Evolutionary conservation across 1,140 invertebrate genomes (phyloP).

Genomic region (Scaptodrosophila lebanonensis): DNA sequence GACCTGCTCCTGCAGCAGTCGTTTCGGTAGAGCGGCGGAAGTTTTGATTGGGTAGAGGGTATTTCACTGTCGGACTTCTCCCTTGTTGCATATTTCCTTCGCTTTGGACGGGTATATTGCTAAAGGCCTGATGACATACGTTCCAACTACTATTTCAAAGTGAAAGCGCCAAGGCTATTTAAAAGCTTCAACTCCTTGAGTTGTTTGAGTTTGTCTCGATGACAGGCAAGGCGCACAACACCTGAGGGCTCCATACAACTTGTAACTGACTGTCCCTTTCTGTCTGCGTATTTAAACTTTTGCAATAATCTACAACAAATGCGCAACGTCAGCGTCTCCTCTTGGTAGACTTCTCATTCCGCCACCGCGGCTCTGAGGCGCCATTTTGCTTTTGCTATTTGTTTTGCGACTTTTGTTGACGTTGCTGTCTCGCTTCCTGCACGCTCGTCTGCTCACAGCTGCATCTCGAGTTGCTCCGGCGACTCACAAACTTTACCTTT

Average conservation of each 20-base stretch:
- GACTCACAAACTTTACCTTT: slow-evolving; percentile 64
- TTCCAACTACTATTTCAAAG: slow-evolving; percentile 11
- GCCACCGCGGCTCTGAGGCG: slow-evolving; percentile 50
- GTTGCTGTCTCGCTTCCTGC: slow-evolving; percentile 6
- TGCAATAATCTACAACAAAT: slow-evolving; percentile 70
- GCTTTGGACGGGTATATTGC: slow-evolving; percentile 29
- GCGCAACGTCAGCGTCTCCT: slow-evolving; percentile 59
- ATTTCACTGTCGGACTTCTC: too few relatives aligned
- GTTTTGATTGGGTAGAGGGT: too few relatives aligned
- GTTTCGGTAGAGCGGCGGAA: too few relatives aligned
- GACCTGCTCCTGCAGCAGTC: too few relatives aligned
- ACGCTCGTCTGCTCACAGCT: background rate
- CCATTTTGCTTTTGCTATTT: slow-evolving; percentile 68
- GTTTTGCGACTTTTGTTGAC: slow-evolving; percentile 68
- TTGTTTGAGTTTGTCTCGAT: background rate
- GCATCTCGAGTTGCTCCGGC: slow-evolving; percentile 7
- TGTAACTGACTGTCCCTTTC: slow-evolving; percentile 23
- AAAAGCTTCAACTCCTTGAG: slow-evolving; percentile 48
- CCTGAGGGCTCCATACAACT: slow-evolving; percentile 41
- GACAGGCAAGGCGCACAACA: slow-evolving; percentile 56
- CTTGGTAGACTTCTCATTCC: slow-evolving; percentile 6
- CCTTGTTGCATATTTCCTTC: too few relatives aligned
- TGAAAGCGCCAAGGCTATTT: slow-evolving; percentile 63
- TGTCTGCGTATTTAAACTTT: slow-evolving; percentile 71
- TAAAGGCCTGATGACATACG: slow-evolving; percentile 35